phyloP scores from a whole-genome alignment of 2,797 vertebrate genomes.

The Natrix natrix region DNA sequence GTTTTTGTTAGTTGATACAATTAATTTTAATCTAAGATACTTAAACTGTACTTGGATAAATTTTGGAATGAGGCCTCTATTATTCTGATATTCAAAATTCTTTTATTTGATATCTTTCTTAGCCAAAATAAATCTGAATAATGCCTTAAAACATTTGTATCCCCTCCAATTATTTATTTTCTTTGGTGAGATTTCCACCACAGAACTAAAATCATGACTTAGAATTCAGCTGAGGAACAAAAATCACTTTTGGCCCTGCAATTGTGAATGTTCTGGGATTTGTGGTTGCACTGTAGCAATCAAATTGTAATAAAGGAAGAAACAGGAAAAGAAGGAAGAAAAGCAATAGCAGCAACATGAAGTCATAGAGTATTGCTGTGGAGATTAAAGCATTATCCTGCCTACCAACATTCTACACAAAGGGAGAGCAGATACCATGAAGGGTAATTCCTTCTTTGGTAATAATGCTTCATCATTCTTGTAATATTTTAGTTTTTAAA shows the following conservation, averaged over 20 bases:
- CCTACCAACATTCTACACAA: neutral
- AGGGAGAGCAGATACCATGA: neutral
- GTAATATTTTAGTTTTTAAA: neutral
- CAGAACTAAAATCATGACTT: neutral
- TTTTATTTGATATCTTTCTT: neutral
- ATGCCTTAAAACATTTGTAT: neutral
- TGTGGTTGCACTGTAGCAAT: neutral
- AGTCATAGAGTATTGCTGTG: neutral
- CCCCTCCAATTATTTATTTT: neutral
- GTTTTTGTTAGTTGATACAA: neutral
- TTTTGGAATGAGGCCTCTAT: neutral
- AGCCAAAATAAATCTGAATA: neutral
- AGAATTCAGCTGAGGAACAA: neutral
- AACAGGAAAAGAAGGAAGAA: neutral
- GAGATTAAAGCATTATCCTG: neutral
- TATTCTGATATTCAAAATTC: neutral
- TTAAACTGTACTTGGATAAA: neutral
- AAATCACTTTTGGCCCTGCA: neutral
- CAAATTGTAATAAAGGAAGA: neutral
- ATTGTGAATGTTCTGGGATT: neutral
- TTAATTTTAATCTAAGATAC: neutral
- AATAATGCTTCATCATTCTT: neutral
- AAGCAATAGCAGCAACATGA: neutral
- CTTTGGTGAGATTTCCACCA: neutral
- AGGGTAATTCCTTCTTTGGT: neutral